Conservation (phyloP, 2,797 vertebrate genomes). For the Sebastiscus albofasciatus region DNA sequence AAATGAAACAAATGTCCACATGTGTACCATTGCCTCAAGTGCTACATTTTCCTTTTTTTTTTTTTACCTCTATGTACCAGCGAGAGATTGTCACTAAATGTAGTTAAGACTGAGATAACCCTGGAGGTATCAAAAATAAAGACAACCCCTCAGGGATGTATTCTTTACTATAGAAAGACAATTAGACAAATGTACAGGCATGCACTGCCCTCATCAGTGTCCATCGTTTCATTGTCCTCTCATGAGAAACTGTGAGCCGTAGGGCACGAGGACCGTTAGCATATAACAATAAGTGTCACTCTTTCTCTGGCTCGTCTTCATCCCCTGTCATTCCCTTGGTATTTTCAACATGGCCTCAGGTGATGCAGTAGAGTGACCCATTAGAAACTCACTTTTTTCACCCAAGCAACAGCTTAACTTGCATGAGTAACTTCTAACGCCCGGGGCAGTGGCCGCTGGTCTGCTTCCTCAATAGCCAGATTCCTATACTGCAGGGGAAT, state of each 20-base stretch:
- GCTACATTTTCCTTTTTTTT: neutral
- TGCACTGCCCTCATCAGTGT: slow-evolving; percentile 34
- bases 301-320: slow-evolving; percentile 31
- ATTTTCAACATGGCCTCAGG: slow-evolving; percentile 69
- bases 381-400: slow-evolving; percentile 69
- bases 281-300: slow-evolving; percentile 66
- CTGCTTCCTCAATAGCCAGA: slow-evolving; percentile 24
- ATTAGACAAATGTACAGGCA: slow-evolving; percentile 45
- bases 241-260: slow-evolving; percentile 51
- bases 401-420: slow-evolving; percentile 66
- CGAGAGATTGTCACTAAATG: neutral
- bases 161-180: slow-evolving; percentile 27
- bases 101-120: slow-evolving; percentile 25
- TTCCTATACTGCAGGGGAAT: neutral
- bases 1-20: slow-evolving; percentile 11
- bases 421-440: slow-evolving; percentile 49
- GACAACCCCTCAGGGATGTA: slow-evolving; percentile 19
- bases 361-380: slow-evolving; percentile 67
- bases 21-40: neutral
- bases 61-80: neutral
- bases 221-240: slow-evolving; percentile 40
- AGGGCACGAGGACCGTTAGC: slow-evolving; percentile 48
- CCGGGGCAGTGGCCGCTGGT: slow-evolving; percentile 38
- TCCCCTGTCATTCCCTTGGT: slow-evolving; percentile 38
- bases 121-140: slow-evolving; percentile 10